phyloP scores from a whole-genome alignment of 2,113 vertebrate genomes.

The Toxostoma redivivum region DNA sequence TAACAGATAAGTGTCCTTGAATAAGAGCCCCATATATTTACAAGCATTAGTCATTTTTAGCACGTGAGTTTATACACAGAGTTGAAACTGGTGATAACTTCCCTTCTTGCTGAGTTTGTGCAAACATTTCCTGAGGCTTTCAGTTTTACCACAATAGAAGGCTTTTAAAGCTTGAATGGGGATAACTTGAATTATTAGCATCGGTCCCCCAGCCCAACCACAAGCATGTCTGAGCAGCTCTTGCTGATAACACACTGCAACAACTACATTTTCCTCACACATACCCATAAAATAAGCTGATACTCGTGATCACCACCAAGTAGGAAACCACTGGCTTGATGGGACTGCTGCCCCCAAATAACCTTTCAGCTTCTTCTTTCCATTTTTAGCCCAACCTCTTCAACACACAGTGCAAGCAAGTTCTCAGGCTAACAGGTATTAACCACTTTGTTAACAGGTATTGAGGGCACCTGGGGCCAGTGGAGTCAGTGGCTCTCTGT shows the following conservation, averaged over 20 bases:
- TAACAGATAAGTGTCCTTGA: background rate
- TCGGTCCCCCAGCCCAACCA: background rate
- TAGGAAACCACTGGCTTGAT: background rate
- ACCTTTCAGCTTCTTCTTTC: background rate
- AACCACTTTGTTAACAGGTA: background rate
- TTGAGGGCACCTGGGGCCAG: background rate
- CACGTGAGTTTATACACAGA: background rate
- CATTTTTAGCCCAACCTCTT: background rate
- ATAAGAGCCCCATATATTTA: background rate
- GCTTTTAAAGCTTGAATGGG: slow-evolving; percentile 27
- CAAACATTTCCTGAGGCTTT: slow-evolving; percentile 53
- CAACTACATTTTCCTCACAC: background rate
- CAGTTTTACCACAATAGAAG: slow-evolving; percentile 35
- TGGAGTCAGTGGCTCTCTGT: background rate
- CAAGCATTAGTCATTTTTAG: background rate
- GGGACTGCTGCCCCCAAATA: background rate
- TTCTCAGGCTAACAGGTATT: background rate
- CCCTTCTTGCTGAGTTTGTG: slow-evolving; percentile 23
- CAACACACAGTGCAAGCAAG: background rate
- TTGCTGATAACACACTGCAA: slow-evolving; percentile 36
- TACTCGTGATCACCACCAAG: background rate
- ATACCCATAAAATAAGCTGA: background rate
- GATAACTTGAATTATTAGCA: slow-evolving; percentile 59
- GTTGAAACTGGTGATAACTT: background rate
- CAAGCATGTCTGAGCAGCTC: slow-evolving; percentile 36